Base-by-base conservation (phyloP, 2,888 invertebrate genomes). In the Conchocele bisecta region DNA sequence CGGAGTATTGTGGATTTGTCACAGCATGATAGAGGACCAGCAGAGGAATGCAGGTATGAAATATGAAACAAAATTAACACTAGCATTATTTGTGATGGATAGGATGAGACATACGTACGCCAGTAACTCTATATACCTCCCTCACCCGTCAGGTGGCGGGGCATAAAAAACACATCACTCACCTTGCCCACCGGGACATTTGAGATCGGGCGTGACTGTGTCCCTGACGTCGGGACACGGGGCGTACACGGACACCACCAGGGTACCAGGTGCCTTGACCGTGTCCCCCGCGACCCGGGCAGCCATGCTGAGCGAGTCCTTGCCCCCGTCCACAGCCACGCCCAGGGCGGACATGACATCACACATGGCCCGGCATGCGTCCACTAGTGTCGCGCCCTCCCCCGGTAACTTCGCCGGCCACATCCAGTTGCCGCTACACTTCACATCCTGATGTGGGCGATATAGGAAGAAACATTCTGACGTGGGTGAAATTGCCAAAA, bases 351-450 rank as follows among this genome's bases (percentile, higher is more conserved):
- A 92, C 97, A 99, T 97, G 2, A 97, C 93, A 3, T 92, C 92
- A 89, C 98, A 97, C 94, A 98, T 95, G 17, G 97, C 96, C 39
- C 92, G 92, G 88, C 98, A 98, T 0, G 99, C 97, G 72, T 95
- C 94, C 75, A 95, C 95, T 28, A 99, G 92, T 17, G 95, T 94
- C 1, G 96, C 96, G 1, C 98, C 99, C 91, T 98, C 98, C 0
- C 96, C 96, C 0, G 96, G 95, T 20, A 97, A 92, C 92, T 99
- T 99, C 13, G 98, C 99, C 0, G 98, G 95, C 99, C 99, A 99
- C 99, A 99, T 99, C 99, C 99, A 99, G 92, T 99, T 99, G n/a
- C 97, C 99, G 41, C 97, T 98, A 91, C 98, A 98, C 92, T 99
- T 99, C 1, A 99, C 95, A 91, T 99, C 99, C 91, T 95, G 93